Evolutionary conservation across 2,888 invertebrate genomes (phyloP).

Genomic region (Vannuccia rotundouncinata): DNA sequence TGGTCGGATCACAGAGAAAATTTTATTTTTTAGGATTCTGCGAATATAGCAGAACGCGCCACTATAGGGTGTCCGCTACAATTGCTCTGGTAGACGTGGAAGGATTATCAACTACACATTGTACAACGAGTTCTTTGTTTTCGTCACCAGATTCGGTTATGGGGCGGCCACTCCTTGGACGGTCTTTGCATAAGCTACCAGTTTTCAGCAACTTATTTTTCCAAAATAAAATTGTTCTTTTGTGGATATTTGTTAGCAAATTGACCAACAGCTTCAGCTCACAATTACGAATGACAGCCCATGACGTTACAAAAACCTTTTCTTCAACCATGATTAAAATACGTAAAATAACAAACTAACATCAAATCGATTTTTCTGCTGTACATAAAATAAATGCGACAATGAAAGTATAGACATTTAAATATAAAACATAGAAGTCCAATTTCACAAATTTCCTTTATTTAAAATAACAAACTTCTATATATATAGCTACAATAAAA

Average conservation of each 20-base stretch:
- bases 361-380: slow-evolving; percentile 22
- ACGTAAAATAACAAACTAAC: slow-evolving; percentile 20
- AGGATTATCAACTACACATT: slow-evolving; percentile 16
- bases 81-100: slow-evolving; percentile 29
- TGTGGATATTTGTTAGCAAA: slow-evolving; percentile 26
- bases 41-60: slow-evolving; percentile 11
- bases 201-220: slow-evolving; percentile 19
- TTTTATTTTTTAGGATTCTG: slow-evolving; percentile 30
- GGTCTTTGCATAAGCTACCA: slow-evolving; percentile 26
- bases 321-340: slow-evolving; percentile 16
- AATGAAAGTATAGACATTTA: background rate
- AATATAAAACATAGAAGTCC: too few relatives aligned
- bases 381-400: background rate
- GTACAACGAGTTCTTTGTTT: slow-evolving; percentile 24
- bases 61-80: slow-evolving; percentile 10
- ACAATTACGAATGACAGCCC: slow-evolving; percentile 8
- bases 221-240: slow-evolving; percentile 7
- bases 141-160: slow-evolving; percentile 17
- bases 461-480: too few relatives aligned
- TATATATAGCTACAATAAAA: too few relatives aligned
- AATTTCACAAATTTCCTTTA: too few relatives aligned
- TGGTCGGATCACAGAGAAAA: slow-evolving; percentile 18
- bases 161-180: background rate
- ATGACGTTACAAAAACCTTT: background rate
- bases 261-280: slow-evolving; percentile 19